These are phyloP conservation scores for Acanthosepion pharaonis DNA, from an alignment of 2,888 invertebrate genomes.

Conservation along the genomic window DNA sequence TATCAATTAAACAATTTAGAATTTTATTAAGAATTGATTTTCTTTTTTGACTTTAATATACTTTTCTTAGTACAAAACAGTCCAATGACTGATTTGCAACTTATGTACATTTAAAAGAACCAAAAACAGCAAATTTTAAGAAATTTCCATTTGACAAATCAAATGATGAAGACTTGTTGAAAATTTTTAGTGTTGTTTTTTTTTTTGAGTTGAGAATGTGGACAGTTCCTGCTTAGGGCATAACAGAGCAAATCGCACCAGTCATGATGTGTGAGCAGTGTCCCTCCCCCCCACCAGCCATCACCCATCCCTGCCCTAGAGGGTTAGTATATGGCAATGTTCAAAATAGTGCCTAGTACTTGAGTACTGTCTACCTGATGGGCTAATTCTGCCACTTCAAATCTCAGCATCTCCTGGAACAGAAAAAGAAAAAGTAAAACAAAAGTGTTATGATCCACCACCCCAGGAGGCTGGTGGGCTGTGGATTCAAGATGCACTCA, in stretches of 20 bases:
- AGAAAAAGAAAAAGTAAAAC: constrained; percentile 47
- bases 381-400: constrained; percentile 48
- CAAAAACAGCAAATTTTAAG: no score
- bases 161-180: background rate
- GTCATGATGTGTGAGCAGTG: constrained; percentile 33
- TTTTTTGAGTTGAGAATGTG: constrained; percentile 9
- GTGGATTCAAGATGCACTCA: constrained; percentile 33
- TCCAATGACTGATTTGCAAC: background rate
- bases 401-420: constrained; percentile 48
- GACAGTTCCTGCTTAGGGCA: constrained; percentile 33
- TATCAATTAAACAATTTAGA: background rate
- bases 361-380: constrained; percentile 40
- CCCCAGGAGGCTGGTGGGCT: constrained; percentile 11
- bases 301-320: background rate
- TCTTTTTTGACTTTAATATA: background rate
- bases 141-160: background rate
- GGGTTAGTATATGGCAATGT: constrained; percentile 40
- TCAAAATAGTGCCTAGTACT: constrained; percentile 41
- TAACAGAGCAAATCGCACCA: constrained; percentile 33
- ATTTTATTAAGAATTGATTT: background rate
- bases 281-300: constrained; percentile 24
- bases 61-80: background rate
- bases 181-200: background rate
- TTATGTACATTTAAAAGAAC: background rate
- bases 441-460: constrained; percentile 39